phyloP scores from a whole-genome alignment of 2,888 invertebrate species.

The Morpho deidamia region DNA sequence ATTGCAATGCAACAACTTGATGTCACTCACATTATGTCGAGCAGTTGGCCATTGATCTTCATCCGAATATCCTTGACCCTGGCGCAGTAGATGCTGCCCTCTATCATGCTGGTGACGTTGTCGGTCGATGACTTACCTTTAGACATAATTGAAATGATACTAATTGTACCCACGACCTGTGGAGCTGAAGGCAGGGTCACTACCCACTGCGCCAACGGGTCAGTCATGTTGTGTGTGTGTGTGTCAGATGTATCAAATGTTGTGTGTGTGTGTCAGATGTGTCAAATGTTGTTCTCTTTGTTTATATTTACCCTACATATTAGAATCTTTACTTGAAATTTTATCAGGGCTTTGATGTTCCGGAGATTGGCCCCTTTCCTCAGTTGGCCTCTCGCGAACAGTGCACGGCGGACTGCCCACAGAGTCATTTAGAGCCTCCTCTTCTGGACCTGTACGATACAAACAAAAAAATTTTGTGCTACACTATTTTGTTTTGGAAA shows the following conservation, averaged over 20 bases:
- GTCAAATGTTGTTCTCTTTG: no score
- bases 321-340: constrained; percentile 21
- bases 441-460: constrained; percentile 34
- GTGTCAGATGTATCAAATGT: no score
- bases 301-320: no score
- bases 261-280: no score
- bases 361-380: not conserved
- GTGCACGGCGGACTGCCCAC: constrained; percentile 44
- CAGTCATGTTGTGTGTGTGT: no score
- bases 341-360: constrained; percentile 24
- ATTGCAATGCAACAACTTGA: not conserved
- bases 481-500: no score
- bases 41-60: constrained; percentile 53
- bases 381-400: constrained; percentile 40
- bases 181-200: no score
- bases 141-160: constrained; percentile 10
- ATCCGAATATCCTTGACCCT: constrained; percentile 53
- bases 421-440: constrained; percentile 37
- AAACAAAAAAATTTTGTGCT: not conserved
- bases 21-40: constrained; percentile 48
- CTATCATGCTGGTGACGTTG: constrained; percentile 46
- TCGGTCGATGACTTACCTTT: constrained; percentile 45
- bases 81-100: constrained; percentile 61
- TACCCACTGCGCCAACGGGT: no score
- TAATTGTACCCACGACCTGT: no score